Base-by-base conservation (phyloP, 2,797 vertebrate genomes). In the Setipinna tenuifilis region DNA sequence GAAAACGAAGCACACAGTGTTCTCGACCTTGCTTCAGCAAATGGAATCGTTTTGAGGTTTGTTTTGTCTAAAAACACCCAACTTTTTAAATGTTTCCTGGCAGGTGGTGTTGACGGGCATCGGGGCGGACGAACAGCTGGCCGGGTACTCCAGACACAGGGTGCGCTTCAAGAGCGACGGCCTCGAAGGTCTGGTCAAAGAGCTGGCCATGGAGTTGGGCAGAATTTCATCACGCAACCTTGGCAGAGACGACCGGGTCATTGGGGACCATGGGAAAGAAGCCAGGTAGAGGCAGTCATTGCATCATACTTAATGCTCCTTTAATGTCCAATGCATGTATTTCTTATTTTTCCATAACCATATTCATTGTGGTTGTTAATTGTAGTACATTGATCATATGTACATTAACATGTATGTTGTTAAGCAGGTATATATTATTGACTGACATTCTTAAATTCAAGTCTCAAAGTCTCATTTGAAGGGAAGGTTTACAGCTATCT, bases 41-140 rank as follows among this genome's bases (percentile, higher is more conserved):
- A 16, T 57, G 41, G 28, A 54, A 41, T 21, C 25, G 41, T 41
- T 25, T 0, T 61, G 46, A 59, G 46, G 62, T 87, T 78, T 57
- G 61, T 78, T 82, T 86, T 23, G 19, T 68, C 50, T 28, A 4
- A 14, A 28, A 44, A 35, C 48, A 23, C 23, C 7, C 17, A 41
- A 28, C 16, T 83, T 17, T 80, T 71, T 21, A 81, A 11, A 62
- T 90, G 0, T 44, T 28, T 81, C n/a, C 0, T 59, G 61, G 0
- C 86, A 99, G 98, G 96, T 99, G 3, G 92, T 99, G 88, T 92
- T 99, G 87, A 98, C 97, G 0, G 98, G 98, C 59, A 97, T 98
- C 0, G 98, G 98, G 81, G 98, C 98, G 4, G 98, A 99, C 48
- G 98, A 99, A 89, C 98, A 99, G 91, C 95, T 99, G 21, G 98